Conservation (phyloP, 2,888 invertebrate genomes). For the Didymodactylos carnosus region DNA sequence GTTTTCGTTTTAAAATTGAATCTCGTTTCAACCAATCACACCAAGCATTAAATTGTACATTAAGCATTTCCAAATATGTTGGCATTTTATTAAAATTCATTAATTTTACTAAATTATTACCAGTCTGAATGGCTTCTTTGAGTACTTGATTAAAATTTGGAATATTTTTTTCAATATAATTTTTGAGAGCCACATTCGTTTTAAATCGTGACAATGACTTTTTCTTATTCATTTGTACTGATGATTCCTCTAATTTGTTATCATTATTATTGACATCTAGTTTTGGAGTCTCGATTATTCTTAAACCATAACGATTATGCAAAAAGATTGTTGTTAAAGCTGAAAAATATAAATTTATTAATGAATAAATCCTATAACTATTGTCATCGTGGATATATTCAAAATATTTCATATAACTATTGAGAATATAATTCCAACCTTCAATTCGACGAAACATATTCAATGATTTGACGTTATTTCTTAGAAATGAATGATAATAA, state of each 20-base stretch:
- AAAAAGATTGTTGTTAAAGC: background rate
- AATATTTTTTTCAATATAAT: background rate
- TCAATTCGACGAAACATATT: background rate
- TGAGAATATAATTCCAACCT: background rate
- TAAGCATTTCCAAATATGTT: too few species aligned
- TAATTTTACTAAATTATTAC: background rate
- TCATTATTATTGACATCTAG: background rate
- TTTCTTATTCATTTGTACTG: too few species aligned
- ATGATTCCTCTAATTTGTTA: background rate
- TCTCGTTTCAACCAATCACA: background rate
- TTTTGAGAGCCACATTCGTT: too few species aligned
- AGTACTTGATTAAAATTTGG: background rate
- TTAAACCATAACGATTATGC: background rate
- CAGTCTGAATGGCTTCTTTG: background rate
- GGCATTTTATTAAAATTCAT: background rate
- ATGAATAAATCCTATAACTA: background rate
- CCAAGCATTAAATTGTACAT: background rate
- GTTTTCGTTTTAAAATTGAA: background rate
- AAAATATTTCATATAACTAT: background rate
- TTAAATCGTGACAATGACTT: too few species aligned
- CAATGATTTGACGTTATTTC: background rate
- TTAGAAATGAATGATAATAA: background rate
- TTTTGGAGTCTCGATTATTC: background rate
- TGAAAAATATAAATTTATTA: background rate
- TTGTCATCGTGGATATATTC: background rate